Percentiles rank a stretch among this genome's conserved stretches.
These are phyloP conservation scores for Malurus melanocephalus DNA, from an alignment of 2,113 vertebrate genomes.

Conservation along the genomic window DNA sequence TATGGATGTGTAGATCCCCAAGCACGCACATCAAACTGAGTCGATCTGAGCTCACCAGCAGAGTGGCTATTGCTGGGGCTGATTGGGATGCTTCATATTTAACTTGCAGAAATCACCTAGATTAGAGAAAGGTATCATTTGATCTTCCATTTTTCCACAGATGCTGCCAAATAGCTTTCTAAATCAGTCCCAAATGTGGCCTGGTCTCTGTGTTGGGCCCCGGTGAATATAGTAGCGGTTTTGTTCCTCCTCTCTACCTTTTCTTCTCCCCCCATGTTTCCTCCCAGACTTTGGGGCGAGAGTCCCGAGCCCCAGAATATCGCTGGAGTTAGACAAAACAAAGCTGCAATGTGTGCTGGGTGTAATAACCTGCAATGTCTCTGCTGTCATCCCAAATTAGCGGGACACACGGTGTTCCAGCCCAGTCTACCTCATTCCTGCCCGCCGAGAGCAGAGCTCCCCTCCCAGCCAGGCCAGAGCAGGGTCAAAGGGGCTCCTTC, in stretches of 20 bases:
- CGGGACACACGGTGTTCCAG: neutral
- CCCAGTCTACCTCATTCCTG: neutral
- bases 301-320: constrained; percentile 35
- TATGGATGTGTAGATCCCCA: neutral
- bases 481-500: neutral
- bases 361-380: constrained; percentile 36
- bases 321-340: constrained; percentile 13
- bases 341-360: neutral
- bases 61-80: neutral
- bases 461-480: neutral
- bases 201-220: neutral
- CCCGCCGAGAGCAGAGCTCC: neutral
- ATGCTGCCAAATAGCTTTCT: constrained; percentile 54
- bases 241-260: constrained; percentile 40
- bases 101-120: constrained; percentile 17
- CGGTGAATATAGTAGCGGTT: constrained; percentile 33
- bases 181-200: constrained; percentile 63
- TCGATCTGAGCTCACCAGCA: neutral
- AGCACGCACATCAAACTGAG: neutral
- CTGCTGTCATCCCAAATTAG: constrained; percentile 53
- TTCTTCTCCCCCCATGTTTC: neutral
- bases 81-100: neutral
- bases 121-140: constrained; percentile 41
- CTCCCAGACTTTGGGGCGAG: constrained; percentile 6
- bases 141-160: constrained; percentile 37